These are phyloP conservation scores for Antedon mediterranea DNA, from an alignment of 53 echinoderm and acorn worm species.

Conservation along the genomic window DNA sequence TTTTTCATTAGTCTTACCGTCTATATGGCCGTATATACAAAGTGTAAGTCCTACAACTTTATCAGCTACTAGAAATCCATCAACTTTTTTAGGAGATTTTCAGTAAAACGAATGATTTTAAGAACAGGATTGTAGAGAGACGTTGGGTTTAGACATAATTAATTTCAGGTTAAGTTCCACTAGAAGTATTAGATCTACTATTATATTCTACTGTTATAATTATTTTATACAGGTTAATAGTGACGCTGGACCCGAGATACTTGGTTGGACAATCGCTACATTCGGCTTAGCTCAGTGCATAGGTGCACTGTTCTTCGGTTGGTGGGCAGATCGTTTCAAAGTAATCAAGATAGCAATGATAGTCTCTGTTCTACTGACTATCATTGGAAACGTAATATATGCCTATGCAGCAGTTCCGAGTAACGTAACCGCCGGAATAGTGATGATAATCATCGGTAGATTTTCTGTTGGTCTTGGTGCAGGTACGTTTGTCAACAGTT, in stretches of 20 bases:
- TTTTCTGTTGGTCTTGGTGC: conserved; percentile 30
- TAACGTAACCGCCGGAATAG: conserved; percentile 5
- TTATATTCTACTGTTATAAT: too few species aligned
- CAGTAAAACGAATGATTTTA: too few species aligned
- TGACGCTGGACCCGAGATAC: conserved; percentile 6
- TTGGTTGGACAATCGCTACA: conserved; percentile 24
- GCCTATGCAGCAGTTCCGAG: conserved; percentile 14
- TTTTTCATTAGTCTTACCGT: conserved; percentile 18
- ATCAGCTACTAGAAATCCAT: too few species aligned
- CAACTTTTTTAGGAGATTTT: too few species aligned
- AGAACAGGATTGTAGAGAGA: too few species aligned
- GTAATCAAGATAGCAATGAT: conserved; percentile 18
- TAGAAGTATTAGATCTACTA: too few species aligned
- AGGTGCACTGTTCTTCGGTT: conserved; percentile 29
- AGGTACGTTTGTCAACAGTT: too few species aligned
- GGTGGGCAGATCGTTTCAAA: conserved; percentile 20
- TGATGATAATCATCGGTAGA: conserved; percentile 20
- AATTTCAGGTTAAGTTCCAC: too few species aligned
- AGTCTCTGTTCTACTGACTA: conserved; percentile 12
- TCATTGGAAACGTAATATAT: conserved; percentile 24
- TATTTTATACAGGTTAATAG: conserved; percentile 6
- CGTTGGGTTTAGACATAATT: too few species aligned
- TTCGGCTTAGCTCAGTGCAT: conserved; percentile 25
- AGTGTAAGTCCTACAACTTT: too few species aligned
- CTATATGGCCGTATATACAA: conserved; percentile 32